Conservation (phyloP, 2,888 invertebrate species). For the Aquatica leii region DNA sequence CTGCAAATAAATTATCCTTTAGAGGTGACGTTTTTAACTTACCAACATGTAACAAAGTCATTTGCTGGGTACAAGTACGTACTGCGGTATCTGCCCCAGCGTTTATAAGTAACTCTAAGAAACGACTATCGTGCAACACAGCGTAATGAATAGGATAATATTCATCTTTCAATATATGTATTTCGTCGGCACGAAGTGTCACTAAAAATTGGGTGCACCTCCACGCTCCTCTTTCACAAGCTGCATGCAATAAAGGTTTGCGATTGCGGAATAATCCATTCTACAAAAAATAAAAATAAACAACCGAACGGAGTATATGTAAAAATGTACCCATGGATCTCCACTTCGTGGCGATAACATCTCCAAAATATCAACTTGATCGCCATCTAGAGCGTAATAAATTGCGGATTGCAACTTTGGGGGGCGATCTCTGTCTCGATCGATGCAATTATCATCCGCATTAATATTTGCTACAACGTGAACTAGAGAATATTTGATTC, state of each 20-base stretch:
- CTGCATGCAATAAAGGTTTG: conserved; percentile 72
- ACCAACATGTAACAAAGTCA: conserved; percentile 73
- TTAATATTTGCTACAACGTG: conserved; percentile 53
- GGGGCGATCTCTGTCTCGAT: conserved; percentile 56
- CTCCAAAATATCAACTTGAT: conserved; percentile 74
- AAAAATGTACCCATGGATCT: conserved; percentile 73
- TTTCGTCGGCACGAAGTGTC: conserved; percentile 71
- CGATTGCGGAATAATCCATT: conserved; percentile 64
- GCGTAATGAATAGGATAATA: conserved; percentile 82
- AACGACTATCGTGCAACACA: conserved; percentile 75
- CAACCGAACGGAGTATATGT: too few relatives aligned
- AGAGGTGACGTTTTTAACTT: conserved; percentile 41
- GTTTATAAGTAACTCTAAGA: conserved; percentile 70
- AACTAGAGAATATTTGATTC: not conserved
- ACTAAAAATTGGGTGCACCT: conserved; percentile 74
- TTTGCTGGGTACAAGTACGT: conserved; percentile 74
- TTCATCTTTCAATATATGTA: conserved; percentile 76
- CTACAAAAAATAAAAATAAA: conserved; percentile 44
- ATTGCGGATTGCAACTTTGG: conserved; percentile 73
- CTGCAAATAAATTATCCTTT: not conserved
- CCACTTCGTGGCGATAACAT: conserved; percentile 73
- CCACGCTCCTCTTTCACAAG: conserved; percentile 77
- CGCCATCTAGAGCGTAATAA: conserved; percentile 77
- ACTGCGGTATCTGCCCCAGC: conserved; percentile 77
- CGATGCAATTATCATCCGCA: conserved; percentile 64